Evolutionary conservation across 2,888 invertebrate species (phyloP).

Genomic region (Oxystoma pomonae): DNA sequence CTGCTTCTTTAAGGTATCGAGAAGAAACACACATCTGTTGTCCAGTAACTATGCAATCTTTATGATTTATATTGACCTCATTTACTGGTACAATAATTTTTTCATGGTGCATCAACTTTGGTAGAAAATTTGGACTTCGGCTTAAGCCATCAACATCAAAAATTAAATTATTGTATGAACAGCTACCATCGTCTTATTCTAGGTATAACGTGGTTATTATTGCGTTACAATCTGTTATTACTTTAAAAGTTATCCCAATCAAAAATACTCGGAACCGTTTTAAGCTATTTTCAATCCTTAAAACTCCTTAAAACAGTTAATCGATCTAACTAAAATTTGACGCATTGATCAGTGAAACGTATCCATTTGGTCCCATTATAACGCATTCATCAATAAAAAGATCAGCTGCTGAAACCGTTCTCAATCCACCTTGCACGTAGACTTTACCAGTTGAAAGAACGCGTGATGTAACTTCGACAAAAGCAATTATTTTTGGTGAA

Average conservation of each 20-base stretch:
- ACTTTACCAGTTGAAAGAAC: no score
- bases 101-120: background rate
- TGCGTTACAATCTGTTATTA: constrained; percentile 12
- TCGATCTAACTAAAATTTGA: no score
- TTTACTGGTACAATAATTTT: background rate
- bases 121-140: background rate
- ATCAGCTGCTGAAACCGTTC: no score
- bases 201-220: constrained; percentile 9
- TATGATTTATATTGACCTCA: constrained; percentile 9
- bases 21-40: constrained; percentile 9
- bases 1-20: constrained; percentile 8
- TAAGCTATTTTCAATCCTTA: constrained; percentile 2
- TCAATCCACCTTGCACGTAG: no score
- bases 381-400: no score
- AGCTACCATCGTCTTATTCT: constrained; percentile 21
- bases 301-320: no score
- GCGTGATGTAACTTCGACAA: no score
- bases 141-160: constrained; percentile 24
- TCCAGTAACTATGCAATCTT: constrained; percentile 14
- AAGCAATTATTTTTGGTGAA: no score
- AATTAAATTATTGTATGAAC: constrained; percentile 20
- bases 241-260: constrained; percentile 5
- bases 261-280: constrained; percentile 10
- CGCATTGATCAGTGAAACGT: no score
- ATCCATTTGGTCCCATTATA: no score